A percentile compares a stretch with the other conserved stretches of the same genome.
Conservation (phyloP, 2,888 invertebrate genomes). For the Leptopterna dolabrata region DNA sequence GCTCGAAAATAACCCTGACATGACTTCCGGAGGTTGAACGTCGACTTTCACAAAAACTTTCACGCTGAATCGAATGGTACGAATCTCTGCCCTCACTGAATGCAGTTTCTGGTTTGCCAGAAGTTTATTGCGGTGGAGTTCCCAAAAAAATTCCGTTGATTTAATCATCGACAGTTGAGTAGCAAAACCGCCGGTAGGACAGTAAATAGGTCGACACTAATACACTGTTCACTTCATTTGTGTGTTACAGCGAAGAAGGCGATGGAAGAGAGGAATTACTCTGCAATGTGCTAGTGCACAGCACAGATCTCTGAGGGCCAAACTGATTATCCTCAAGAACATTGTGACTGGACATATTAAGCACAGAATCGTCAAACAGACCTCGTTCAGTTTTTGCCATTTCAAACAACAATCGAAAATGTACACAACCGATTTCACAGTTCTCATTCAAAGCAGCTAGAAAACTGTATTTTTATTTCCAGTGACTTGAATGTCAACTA, state of each 20-base stretch:
- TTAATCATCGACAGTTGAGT: too few relatives aligned
- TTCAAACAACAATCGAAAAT: neutral
- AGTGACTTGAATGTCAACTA: neutral
- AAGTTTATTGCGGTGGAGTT: too few relatives aligned
- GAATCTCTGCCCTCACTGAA: too few relatives aligned
- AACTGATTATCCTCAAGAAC: neutral
- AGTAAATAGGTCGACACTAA: too few relatives aligned
- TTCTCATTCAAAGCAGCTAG: neutral
- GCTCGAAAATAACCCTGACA: too few relatives aligned
- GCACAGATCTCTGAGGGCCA: constrained; percentile 35
- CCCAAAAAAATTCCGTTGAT: too few relatives aligned
- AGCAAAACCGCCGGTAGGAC: too few relatives aligned
- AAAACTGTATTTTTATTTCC: neutral
- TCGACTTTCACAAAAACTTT: too few relatives aligned
- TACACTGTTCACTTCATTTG: too few relatives aligned
- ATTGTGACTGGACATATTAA: constrained; percentile 14
- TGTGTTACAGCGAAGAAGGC: constrained; percentile 28
- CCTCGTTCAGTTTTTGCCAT: neutral
- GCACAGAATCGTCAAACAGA: neutral
- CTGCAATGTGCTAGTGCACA: constrained; percentile 23
- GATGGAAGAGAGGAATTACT: constrained; percentile 40
- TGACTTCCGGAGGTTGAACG: too few relatives aligned
- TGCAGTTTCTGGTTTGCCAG: too few relatives aligned
- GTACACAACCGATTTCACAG: neutral
- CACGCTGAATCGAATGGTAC: too few relatives aligned